Conservation (phyloP, 2,888 invertebrate genomes). For the Smittia sp. region DNA sequence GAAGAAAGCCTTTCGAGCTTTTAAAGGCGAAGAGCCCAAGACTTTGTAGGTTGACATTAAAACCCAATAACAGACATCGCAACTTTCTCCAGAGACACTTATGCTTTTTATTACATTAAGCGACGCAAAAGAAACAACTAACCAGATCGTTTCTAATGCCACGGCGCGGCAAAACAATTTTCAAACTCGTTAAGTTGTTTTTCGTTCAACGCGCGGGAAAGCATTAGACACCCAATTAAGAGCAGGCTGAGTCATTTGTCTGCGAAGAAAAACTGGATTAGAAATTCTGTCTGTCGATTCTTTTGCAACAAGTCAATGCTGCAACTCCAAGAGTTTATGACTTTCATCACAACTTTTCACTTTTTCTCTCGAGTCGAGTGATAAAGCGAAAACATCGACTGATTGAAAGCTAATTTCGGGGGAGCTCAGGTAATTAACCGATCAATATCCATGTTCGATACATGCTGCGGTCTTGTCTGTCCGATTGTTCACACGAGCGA, state of each 20-base stretch:
- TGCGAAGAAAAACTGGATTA: background rate
- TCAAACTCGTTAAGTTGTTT: background rate
- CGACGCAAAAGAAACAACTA: background rate
- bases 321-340: background rate
- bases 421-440: background rate
- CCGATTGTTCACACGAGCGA: background rate
- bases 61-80: constrained; percentile 33
- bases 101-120: background rate
- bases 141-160: background rate
- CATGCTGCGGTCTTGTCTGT: background rate
- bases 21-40: background rate
- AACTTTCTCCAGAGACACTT: constrained; percentile 29
- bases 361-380: background rate
- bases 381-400: background rate
- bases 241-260: background rate
- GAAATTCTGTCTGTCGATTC: background rate
- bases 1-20: background rate
- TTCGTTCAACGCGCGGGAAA: background rate
- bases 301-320: background rate
- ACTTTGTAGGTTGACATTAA: constrained; percentile 31
- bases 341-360: background rate
- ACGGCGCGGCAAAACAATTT: background rate
- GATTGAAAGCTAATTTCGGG: background rate
- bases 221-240: background rate
- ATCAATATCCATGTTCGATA: background rate